Percentiles rank a stretch among this genome's conserved stretches.
Evolutionary conservation across 2,888 invertebrate species (phyloP).

Genomic region (Apamea crenata): DNA sequence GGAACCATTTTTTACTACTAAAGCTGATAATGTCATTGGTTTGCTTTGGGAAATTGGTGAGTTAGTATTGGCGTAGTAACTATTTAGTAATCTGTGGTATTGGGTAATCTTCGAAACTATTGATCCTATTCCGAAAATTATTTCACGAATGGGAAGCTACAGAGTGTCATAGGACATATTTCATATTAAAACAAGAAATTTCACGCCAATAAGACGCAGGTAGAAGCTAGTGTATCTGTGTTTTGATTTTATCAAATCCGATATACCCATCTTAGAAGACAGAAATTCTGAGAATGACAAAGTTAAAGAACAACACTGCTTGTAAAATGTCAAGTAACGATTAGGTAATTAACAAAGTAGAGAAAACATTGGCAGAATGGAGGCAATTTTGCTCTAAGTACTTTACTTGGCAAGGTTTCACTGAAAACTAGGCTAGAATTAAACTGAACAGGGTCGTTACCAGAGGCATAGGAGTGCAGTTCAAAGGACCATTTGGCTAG

Average conservation of each 20-base stretch:
- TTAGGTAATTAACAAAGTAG: background rate
- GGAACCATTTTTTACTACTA: background rate
- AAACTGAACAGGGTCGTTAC: slow-evolving; percentile 27
- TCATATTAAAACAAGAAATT: too few relatives aligned
- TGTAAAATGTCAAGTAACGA: background rate
- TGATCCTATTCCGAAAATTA: too few relatives aligned
- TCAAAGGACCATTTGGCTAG: slow-evolving; percentile 31
- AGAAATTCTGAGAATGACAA: background rate
- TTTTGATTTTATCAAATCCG: background rate
- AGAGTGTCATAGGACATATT: too few relatives aligned
- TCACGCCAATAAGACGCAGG: too few relatives aligned
- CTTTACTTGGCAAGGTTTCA: slow-evolving; percentile 48
- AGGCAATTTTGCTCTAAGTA: slow-evolving; percentile 50
- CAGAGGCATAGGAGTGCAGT: slow-evolving; percentile 11
- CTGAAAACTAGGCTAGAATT: slow-evolving; percentile 35
- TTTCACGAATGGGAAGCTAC: too few relatives aligned
- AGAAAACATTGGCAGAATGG: slow-evolving; percentile 46
- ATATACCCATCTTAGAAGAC: too few relatives aligned
- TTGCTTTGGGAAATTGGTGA: background rate
- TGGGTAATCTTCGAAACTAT: too few relatives aligned
- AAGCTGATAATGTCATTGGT: background rate
- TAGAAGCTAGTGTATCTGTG: too few relatives aligned
- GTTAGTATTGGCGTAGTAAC: too few relatives aligned
- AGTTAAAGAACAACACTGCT: background rate
- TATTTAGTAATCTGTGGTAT: too few relatives aligned